Evolutionary conservation across 2,113 vertebrate species (phyloP).

Genomic region (Hippocampus barbouri): DNA sequence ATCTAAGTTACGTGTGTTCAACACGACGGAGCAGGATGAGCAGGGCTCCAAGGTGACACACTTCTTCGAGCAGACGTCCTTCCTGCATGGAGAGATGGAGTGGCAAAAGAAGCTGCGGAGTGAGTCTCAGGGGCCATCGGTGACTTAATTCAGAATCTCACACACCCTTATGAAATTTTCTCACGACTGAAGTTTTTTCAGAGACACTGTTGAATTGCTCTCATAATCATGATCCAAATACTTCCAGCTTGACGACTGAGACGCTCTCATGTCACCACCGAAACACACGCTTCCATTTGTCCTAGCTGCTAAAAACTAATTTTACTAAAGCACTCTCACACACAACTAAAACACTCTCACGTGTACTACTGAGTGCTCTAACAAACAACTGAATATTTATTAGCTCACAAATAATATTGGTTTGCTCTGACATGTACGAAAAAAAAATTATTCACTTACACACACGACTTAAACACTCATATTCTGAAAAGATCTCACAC

Average conservation of each 20-base stretch:
- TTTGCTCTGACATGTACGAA: too few species aligned
- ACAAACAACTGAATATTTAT: too few species aligned
- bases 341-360: too few species aligned
- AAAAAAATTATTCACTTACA: too few species aligned
- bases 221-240: neutral
- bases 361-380: too few species aligned
- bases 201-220: neutral
- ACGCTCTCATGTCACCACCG: neutral
- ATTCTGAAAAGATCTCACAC: too few species aligned
- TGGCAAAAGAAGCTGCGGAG: conserved; percentile 97
- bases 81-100: conserved; percentile 98
- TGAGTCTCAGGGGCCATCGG: conserved; percentile 62
- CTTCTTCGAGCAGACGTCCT: conserved; percentile 92
- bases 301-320: too few species aligned
- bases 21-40: conserved; percentile 94
- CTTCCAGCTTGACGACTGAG: neutral
- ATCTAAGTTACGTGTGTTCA: conserved; percentile 89
- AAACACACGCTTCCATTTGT: neutral
- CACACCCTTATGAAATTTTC: too few species aligned
- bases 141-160: neutral
- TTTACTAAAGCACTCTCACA: too few species aligned
- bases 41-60: conserved; percentile 98
- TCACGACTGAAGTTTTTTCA: neutral
- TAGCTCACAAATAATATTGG: too few species aligned
- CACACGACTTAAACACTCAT: too few species aligned